Percentiles rank a stretch among this genome's conserved stretches.
These are phyloP conservation scores for Lampris megalopsis DNA, from an alignment of 2,113 vertebrate genomes.

Conservation along the genomic window DNA sequence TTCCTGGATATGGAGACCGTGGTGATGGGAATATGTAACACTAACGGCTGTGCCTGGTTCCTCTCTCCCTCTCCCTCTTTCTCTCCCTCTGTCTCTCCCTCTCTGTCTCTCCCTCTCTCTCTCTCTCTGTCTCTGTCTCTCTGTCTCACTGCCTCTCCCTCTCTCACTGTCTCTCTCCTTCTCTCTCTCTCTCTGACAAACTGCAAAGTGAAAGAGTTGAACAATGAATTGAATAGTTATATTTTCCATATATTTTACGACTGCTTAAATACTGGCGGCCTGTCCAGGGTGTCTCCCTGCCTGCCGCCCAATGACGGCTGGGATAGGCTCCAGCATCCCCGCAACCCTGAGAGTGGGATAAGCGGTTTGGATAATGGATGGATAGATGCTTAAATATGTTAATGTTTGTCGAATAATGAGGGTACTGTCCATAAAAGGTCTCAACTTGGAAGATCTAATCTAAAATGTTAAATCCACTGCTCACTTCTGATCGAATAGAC, in stretches of 20 bases:
- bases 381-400: no score
- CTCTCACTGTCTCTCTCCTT: neutral
- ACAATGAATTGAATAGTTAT: no score
- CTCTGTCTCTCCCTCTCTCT: neutral
- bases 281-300: no score
- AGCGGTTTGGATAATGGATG: no score
- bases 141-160: neutral
- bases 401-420: no score
- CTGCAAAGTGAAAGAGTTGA: neutral
- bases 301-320: no score
- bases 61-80: neutral
- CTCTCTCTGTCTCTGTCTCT: neutral
- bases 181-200: neutral
- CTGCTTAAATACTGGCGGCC: no score
- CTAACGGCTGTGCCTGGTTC: neutral
- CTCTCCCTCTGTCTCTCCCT: no score
- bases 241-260: no score
- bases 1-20: neutral
- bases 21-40: neutral
- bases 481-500: neutral
- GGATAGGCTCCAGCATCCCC: no score
- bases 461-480: neutral
- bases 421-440: constrained; percentile 4
- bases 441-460: neutral
- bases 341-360: no score